Evolutionary conservation across 2,888 invertebrate genomes (phyloP), one percentile per base, ranked within the genome.

Genomic region (Metellina segmentata): DNA sequence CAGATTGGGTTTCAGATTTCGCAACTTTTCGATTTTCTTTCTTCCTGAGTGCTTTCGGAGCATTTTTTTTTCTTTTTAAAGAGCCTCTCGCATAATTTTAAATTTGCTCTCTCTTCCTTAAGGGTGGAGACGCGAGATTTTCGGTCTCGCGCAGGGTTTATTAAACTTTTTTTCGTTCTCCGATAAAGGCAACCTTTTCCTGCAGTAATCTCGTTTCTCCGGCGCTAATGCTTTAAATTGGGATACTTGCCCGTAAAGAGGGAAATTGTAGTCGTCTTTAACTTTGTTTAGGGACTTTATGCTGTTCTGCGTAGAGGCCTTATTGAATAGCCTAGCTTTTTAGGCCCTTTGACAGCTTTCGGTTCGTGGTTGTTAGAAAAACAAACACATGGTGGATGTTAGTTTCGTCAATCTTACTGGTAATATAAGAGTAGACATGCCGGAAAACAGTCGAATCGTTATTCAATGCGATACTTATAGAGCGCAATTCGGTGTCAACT

Each of bases 1-100:
- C 77, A 86, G 90, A 91, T 91, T 91, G 86, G 75, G 86, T 91
- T 86, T 86, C 90, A 53, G 81, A 90, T 90, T 90, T 90, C 85
- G 75, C 19, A 75, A 81, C 61, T 81, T 85, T 77, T 81, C 81
- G 70, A 71, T 53, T 77, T 51, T 79, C 16, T 19, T 13, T 9
- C 9, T 70, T 74, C 52, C 13, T 34, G 34, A 34, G 34, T 34
- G 34, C 34, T 34, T 34, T 34, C 61, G 49, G 82, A 82, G 89
- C 77, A 82, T 81, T 81, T 90, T 85, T n/a, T 75, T 90, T 79
- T 85, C n/a, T 89, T 82, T 82, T 78, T 78, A 77, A 83, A n/a
- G 52, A 9, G 69, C 20, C 51, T 70, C n/a, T 78, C 61, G 11
- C 20, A 69, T 89, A 69, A 69, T 82, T 75, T 89, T 81, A 34